These are phyloP conservation scores for Pipistrellus kuhlii DNA, from an alignment of 2,797 vertebrate species.

Conservation along the genomic window DNA sequence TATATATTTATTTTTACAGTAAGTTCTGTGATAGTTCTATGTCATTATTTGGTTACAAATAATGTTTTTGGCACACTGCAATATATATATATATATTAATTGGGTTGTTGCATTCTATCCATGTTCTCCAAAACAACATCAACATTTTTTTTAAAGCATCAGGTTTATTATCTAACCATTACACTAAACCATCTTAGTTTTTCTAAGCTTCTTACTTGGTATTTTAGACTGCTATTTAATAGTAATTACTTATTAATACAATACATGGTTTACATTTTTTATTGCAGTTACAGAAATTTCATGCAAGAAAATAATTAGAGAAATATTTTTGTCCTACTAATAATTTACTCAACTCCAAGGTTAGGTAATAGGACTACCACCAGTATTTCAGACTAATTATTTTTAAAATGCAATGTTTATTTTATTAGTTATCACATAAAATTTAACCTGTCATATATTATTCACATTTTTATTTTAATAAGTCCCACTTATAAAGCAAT, in stretches of 20 bases:
- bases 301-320: constrained; percentile 5
- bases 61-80: neutral
- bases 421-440: constrained; percentile 24
- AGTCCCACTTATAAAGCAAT: neutral
- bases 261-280: neutral
- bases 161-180: neutral
- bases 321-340: neutral
- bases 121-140: neutral
- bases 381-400: neutral
- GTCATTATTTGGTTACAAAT: neutral
- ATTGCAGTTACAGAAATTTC: neutral
- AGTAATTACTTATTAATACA: neutral
- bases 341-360: neutral
- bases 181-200: neutral
- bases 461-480: constrained; percentile 21
- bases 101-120: neutral
- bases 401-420: neutral
- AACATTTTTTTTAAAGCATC: neutral
- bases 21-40: neutral
- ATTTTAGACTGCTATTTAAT: constrained; percentile 14
- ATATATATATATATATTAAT: neutral
- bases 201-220: neutral
- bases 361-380: neutral
- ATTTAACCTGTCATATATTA: neutral
- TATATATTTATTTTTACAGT: neutral